These are phyloP conservation scores for Melinopterus prodromus DNA, from an alignment of 2,888 invertebrate genomes.

Conservation along the genomic window DNA sequence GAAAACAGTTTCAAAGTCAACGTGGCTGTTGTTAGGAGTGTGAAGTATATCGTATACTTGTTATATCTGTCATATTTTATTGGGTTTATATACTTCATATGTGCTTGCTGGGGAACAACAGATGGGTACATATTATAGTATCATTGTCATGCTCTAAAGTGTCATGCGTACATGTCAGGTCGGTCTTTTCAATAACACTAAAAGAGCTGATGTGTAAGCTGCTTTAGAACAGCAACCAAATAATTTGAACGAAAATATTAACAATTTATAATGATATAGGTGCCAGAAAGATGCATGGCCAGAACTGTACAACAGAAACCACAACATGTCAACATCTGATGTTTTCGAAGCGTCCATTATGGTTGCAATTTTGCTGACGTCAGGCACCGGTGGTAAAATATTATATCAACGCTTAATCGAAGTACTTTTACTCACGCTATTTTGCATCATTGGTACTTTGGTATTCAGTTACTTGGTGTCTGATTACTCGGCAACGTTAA, in stretches of 20 bases:
- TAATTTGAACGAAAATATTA: neutral
- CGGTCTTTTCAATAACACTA: no score
- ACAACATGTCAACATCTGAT: conserved; percentile 14
- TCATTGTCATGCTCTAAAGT: no score
- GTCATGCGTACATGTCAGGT: no score
- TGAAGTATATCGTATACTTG: conserved; percentile 43
- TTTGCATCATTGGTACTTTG: conserved; percentile 41
- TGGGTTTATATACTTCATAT: conserved; percentile 41
- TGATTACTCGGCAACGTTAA: conserved; percentile 48
- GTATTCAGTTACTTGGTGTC: conserved; percentile 46
- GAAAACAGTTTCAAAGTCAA: conserved; percentile 44
- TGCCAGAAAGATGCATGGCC: conserved; percentile 32
- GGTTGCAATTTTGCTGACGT: conserved; percentile 42
- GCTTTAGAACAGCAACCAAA: neutral
- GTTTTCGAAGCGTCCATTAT: conserved; percentile 39
- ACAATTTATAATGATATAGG: conserved; percentile 18
- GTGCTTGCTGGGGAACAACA: conserved; percentile 36
- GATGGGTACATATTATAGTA: no score
- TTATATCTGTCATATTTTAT: conserved; percentile 41
- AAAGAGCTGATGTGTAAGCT: no score
- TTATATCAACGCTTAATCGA: conserved; percentile 39
- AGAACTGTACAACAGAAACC: conserved; percentile 32
- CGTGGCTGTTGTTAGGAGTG: conserved; percentile 41
- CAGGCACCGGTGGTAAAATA: conserved; percentile 44
- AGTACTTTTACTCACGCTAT: conserved; percentile 35